Evolutionary conservation across 2,888 invertebrate genomes (phyloP).

Genomic region (Lumbricus terrestris): DNA sequence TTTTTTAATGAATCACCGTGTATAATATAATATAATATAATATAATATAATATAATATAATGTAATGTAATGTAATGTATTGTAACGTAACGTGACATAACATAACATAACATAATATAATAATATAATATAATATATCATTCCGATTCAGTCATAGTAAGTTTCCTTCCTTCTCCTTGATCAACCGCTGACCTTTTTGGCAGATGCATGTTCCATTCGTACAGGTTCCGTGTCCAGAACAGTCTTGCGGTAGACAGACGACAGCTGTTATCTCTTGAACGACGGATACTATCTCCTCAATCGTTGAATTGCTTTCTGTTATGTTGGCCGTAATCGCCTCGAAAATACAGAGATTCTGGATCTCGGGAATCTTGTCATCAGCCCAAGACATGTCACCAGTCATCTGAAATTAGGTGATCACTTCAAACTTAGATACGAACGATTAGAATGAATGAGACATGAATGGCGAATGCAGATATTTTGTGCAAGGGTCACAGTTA

Average conservation of each 20-base stretch:
- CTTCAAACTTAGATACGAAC: neutral
- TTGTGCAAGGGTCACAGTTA: too few relatives aligned
- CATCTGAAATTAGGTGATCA: neutral
- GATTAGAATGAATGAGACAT: too few relatives aligned
- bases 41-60: too few relatives aligned
- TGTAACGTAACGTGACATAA: too few relatives aligned
- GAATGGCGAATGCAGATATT: too few relatives aligned
- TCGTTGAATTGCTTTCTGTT: neutral
- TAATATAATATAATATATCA: too few relatives aligned
- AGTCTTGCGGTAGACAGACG: neutral
- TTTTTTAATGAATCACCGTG: too few relatives aligned
- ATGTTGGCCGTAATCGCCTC: constrained; percentile 9
- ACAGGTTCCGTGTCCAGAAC: neutral
- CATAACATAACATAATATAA: too few relatives aligned
- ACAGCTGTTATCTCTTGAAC: neutral
- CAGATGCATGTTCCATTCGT: neutral
- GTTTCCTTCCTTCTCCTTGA: neutral
- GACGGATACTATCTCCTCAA: neutral
- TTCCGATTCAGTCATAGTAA: neutral
- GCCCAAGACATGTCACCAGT: neutral
- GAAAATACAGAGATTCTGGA: constrained; percentile 9
- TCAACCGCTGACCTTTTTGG: neutral
- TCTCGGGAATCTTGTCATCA: neutral
- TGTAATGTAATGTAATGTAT: too few relatives aligned
- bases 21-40: too few relatives aligned